These are phyloP conservation scores for Pocillopora verrucosa DNA, from an alignment of 64 coral and sea anemone species.

Conservation along the genomic window DNA sequence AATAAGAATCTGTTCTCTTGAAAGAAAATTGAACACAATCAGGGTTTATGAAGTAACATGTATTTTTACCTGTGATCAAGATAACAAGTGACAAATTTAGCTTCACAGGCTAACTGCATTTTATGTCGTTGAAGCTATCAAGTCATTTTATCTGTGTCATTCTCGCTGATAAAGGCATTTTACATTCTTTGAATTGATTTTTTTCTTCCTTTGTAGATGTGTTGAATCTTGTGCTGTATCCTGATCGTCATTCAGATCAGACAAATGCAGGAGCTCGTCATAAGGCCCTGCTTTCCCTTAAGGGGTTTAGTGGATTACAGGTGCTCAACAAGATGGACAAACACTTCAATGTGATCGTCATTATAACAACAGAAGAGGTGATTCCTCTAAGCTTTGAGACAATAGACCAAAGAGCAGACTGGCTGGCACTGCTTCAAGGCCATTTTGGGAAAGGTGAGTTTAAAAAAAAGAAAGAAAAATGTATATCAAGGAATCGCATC, in stretches of 20 bases:
- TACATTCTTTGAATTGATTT: background rate
- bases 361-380: constrained; percentile 81
- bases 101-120: too few species aligned
- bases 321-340: constrained; percentile 82
- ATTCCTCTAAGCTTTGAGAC: constrained; percentile 76
- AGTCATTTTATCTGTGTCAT: too few species aligned
- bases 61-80: too few species aligned
- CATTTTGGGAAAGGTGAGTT: constrained; percentile 83
- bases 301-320: constrained; percentile 75
- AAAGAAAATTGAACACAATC: too few species aligned
- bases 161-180: background rate
- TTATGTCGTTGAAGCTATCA: too few species aligned
- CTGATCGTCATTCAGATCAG: constrained; percentile 40
- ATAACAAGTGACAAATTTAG: too few species aligned
- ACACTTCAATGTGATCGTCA: constrained; percentile 78
- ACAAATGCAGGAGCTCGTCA: constrained; percentile 68
- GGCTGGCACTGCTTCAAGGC: constrained; percentile 62
- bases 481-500: too few species aligned
- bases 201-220: constrained; percentile 59
- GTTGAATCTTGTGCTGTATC: constrained; percentile 73
- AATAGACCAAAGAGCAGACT: constrained; percentile 72
- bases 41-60: too few species aligned
- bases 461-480: background rate
- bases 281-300: constrained; percentile 78
- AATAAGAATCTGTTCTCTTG: too few species aligned